Evolutionary conservation across 2,797 vertebrate genomes (phyloP).

Genomic region (Uromys caudimaculatus): DNA sequence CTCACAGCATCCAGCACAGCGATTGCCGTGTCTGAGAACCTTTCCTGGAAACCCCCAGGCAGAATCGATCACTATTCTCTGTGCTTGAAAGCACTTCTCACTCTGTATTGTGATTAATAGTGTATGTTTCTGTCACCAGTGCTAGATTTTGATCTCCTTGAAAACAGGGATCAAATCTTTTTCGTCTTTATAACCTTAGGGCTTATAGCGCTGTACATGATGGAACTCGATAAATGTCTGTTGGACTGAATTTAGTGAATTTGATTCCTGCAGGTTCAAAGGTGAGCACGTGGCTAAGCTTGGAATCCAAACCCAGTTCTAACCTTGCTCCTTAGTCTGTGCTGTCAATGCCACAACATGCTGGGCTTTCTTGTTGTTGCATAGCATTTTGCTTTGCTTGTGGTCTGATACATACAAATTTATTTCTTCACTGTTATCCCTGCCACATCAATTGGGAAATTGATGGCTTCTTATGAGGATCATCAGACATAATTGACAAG

Average conservation of each 20-base stretch:
- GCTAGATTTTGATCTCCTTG: constrained; percentile 75
- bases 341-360: neutral
- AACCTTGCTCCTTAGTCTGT: neutral
- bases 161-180: constrained; percentile 76
- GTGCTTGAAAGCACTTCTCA: constrained; percentile 68
- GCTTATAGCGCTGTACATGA: constrained; percentile 2
- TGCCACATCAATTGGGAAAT: constrained; percentile 85
- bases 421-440: constrained; percentile 83
- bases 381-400: constrained; percentile 54
- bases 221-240: constrained; percentile 60
- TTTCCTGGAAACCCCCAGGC: constrained; percentile 71
- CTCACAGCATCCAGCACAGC: neutral
- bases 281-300: neutral
- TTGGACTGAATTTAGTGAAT: constrained; percentile 65
- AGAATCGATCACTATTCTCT: constrained; percentile 74
- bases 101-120: constrained; percentile 72
- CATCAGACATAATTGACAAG: constrained; percentile 90
- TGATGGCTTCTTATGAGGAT: constrained; percentile 89
- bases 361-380: constrained; percentile 67
- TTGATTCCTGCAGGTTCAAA: constrained; percentile 12
- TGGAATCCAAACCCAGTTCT: constrained; percentile 36
- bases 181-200: constrained; percentile 72
- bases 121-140: constrained; percentile 62
- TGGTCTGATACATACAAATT: constrained; percentile 44
- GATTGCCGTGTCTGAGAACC: constrained; percentile 52